Evolutionary conservation across 2,888 invertebrate genomes (phyloP).

Genomic region (Dyspetes luteomarginatus): DNA sequence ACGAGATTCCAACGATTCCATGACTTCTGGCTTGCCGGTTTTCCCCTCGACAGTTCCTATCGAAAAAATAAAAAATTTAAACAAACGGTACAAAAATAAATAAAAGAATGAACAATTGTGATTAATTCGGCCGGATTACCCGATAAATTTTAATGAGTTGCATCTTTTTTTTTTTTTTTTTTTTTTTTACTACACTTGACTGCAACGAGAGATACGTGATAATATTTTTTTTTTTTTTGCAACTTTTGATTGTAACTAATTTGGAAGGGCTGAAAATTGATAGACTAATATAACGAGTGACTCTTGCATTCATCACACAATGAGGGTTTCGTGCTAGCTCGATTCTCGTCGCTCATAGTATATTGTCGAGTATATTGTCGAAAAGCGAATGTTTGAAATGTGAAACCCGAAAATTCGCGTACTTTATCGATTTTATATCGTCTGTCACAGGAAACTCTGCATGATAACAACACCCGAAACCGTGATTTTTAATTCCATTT

Average conservation of each 20-base stretch:
- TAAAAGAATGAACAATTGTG: constrained; percentile 26
- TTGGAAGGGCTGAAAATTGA: constrained; percentile 34
- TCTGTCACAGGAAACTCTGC: constrained; percentile 41
- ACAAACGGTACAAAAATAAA: too few relatives aligned
- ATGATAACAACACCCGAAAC: constrained; percentile 62
- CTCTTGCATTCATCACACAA: constrained; percentile 13
- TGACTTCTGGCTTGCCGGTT: constrained; percentile 52
- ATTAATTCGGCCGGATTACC: constrained; percentile 23
- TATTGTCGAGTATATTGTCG: too few relatives aligned
- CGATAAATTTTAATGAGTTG: constrained; percentile 33
- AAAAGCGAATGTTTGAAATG: constrained; percentile 23
- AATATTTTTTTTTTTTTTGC: background rate
- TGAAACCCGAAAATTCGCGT: constrained; percentile 35
- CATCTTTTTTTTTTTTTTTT: constrained; percentile 2
- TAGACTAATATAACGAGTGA: constrained; percentile 26
- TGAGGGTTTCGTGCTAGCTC: constrained; percentile 33
- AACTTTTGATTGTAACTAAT: constrained; percentile 41
- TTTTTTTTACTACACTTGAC: background rate
- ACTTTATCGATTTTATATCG: constrained; percentile 22
- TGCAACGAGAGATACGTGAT: background rate
- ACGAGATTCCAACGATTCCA: constrained; percentile 51
- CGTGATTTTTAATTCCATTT: constrained; percentile 5
- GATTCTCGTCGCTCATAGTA: constrained; percentile 10
- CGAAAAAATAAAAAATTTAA: too few relatives aligned
- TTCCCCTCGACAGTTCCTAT: constrained; percentile 29